Conservation (phyloP, 2,113 vertebrate species). For the Rattus rattus region DNA sequence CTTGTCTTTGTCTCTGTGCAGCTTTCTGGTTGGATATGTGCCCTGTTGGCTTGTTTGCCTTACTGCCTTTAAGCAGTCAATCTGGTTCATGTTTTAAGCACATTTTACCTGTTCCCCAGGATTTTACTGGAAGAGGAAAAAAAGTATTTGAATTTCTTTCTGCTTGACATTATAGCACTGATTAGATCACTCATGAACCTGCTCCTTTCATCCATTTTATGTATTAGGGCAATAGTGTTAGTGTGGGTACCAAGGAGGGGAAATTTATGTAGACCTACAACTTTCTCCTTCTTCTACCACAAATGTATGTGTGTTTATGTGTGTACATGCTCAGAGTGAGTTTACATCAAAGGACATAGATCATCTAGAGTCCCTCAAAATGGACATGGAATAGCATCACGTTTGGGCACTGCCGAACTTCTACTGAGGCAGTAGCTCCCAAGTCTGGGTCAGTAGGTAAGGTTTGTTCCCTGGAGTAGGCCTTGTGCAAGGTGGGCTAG, state of each 20-base stretch:
- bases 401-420: background rate
- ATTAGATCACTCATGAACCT: background rate
- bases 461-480: background rate
- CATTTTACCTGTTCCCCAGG: background rate
- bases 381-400: background rate
- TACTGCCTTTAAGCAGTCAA: slow-evolving; percentile 10
- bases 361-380: background rate
- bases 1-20: background rate
- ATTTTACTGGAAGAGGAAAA: slow-evolving; percentile 16
- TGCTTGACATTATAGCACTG: background rate
- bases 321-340: background rate
- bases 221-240: background rate
- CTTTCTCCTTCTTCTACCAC: background rate
- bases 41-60: background rate
- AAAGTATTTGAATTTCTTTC: slow-evolving; percentile 11
- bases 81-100: background rate
- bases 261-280: background rate
- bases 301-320: background rate
- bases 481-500: background rate
- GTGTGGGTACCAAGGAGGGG: background rate
- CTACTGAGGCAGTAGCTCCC: background rate
- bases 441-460: background rate
- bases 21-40: background rate
- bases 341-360: background rate
- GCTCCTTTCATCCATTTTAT: background rate